These are phyloP conservation scores for Apis laboriosa DNA, from an alignment of 1,140 invertebrate genomes.

Conservation along the genomic window DNA sequence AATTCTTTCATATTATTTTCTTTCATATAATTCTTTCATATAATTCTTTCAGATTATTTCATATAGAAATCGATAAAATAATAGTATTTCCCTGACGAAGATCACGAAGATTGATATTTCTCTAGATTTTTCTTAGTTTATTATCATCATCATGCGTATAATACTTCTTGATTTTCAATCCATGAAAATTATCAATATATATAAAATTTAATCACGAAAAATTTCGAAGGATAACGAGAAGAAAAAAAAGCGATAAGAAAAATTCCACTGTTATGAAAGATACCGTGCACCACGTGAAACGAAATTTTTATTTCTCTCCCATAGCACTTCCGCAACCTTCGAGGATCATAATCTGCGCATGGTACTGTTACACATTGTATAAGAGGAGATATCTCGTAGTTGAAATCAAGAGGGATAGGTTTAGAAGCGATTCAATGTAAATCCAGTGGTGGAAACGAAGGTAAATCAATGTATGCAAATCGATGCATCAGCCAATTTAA, in stretches of 20 bases:
- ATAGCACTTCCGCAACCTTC: slow-evolving; percentile 6
- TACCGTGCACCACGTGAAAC: neutral
- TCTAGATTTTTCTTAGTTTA: too few relatives aligned
- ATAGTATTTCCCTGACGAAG: neutral
- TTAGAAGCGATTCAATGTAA: slow-evolving; percentile 34
- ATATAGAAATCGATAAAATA: neutral
- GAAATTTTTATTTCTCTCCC: slow-evolving; percentile 10
- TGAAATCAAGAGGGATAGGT: slow-evolving; percentile 7
- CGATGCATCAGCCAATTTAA: slow-evolving; percentile 11
- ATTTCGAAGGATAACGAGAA: too few relatives aligned
- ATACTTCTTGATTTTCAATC: neutral
- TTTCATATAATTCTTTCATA: too few relatives aligned
- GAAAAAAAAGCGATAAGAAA: too few relatives aligned
- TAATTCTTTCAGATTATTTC: too few relatives aligned
- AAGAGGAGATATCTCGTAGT: neutral
- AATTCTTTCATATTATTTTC: too few relatives aligned
- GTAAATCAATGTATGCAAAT: slow-evolving; percentile 36
- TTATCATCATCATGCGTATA: neutral
- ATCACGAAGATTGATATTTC: too few relatives aligned
- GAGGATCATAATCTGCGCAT: neutral
- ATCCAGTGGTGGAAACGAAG: neutral
- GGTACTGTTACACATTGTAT: slow-evolving; percentile 35
- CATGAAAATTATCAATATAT: neutral
- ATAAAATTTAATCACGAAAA: too few relatives aligned
- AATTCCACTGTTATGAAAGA: neutral